phyloP scores from a whole-genome alignment of 2,797 vertebrate genomes.

The Siniperca obscura region DNA sequence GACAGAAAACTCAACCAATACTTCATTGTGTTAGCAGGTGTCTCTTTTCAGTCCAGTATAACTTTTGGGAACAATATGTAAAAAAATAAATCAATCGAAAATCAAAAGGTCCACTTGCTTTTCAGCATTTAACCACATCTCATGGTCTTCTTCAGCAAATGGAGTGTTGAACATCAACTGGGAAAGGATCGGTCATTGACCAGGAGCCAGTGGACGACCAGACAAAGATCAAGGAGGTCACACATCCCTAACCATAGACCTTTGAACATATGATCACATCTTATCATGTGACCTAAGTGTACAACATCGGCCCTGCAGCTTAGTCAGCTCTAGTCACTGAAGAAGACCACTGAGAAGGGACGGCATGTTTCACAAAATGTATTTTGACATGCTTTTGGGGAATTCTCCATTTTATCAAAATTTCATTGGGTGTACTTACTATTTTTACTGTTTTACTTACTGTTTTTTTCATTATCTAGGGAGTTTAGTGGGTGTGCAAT shows the following conservation, averaged over 20 bases:
- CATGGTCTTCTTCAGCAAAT: not conserved
- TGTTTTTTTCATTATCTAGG: not conserved
- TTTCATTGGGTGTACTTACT: not conserved
- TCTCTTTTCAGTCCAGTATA: not conserved
- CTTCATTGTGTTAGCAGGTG: not conserved
- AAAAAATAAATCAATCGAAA: not conserved
- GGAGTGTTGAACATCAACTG: not conserved
- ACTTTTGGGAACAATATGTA: not conserved
- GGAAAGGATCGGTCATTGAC: not conserved
- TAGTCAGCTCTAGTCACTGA: not conserved
- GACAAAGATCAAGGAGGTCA: slow-evolving; percentile 9
- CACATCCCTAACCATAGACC: not conserved
- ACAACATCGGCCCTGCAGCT: not conserved
- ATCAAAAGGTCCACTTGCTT: not conserved
- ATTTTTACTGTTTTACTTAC: no score
- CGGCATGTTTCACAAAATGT: not conserved
- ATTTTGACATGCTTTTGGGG: not conserved
- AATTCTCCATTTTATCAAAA: not conserved
- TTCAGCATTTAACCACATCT: not conserved
- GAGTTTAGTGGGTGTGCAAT: not conserved
- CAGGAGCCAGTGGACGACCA: not conserved
- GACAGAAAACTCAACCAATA: not conserved
- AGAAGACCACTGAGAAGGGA: not conserved
- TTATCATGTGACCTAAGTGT: not conserved
- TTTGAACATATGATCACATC: not conserved